phyloP scores from a whole-genome alignment of 2,888 invertebrate genomes.

The Melitaea athalia region DNA sequence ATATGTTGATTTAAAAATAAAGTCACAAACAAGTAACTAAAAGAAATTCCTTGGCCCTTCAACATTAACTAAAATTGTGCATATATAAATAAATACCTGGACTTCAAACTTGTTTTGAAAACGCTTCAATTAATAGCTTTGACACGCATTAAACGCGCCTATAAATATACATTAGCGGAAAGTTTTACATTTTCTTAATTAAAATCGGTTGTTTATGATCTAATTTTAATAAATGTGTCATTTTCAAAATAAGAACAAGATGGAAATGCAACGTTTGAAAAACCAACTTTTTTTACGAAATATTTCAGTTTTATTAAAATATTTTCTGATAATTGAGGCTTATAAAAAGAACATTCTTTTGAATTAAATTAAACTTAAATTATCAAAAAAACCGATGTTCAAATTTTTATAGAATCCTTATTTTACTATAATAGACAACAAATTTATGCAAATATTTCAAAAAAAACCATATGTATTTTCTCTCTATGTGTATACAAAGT shows the following conservation, averaged over 20 bases:
- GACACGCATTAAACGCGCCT: constrained; percentile 3
- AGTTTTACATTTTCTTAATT: constrained; percentile 6
- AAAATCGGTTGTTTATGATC: neutral
- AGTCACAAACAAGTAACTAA: neutral
- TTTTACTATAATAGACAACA: neutral
- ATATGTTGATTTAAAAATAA: neutral
- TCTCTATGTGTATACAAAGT: neutral
- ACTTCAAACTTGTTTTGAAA: constrained; percentile 6
- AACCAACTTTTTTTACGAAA: neutral
- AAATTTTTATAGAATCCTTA: neutral
- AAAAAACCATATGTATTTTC: neutral
- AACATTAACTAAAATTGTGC: constrained; percentile 4
- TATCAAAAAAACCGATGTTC: too few relatives aligned
- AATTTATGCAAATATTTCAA: neutral
- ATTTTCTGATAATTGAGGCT: neutral
- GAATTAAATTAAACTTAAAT: neutral
- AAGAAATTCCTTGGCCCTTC: constrained; percentile 3
- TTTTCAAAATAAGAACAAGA: neutral
- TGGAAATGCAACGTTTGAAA: neutral
- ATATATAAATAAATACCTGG: constrained; percentile 1
- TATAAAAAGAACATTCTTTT: neutral
- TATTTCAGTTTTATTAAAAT: neutral
- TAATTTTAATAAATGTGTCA: neutral
- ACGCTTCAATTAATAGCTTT: constrained; percentile 8
- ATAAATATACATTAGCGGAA: constrained; percentile 8